phyloP scores from a whole-genome alignment of 2,888 invertebrate genomes.

The Hemithea aestivaria region DNA sequence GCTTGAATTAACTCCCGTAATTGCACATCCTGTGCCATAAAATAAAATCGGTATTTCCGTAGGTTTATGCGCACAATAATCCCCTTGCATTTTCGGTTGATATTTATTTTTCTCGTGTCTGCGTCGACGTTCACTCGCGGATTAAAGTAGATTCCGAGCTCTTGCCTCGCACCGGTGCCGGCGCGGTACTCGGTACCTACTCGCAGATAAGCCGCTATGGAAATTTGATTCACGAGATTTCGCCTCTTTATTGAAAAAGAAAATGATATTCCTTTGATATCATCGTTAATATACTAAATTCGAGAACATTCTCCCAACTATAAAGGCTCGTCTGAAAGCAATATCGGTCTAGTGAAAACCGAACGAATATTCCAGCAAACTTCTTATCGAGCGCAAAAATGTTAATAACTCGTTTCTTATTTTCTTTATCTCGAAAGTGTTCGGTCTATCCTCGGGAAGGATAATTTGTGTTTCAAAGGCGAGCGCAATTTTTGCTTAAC shows the following conservation, averaged over 20 bases:
- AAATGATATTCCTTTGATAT: constrained; percentile 31
- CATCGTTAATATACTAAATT: constrained; percentile 26
- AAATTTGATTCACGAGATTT: constrained; percentile 34
- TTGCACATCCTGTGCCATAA: constrained; percentile 19
- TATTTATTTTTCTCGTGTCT: constrained; percentile 25
- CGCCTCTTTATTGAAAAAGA: constrained; percentile 31
- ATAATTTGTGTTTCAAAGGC: constrained; percentile 33
- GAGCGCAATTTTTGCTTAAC: constrained; percentile 25
- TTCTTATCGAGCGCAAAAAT: constrained; percentile 24
- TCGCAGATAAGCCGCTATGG: constrained; percentile 32
- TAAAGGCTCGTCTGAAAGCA: constrained; percentile 18
- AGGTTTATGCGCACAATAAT: constrained; percentile 23
- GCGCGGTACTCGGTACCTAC: too few relatives aligned
- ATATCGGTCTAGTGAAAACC: constrained; percentile 18
- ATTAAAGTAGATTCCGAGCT: constrained; percentile 19
- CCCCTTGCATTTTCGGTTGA: constrained; percentile 26
- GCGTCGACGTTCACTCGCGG: constrained; percentile 12
- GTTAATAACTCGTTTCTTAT: constrained; percentile 29
- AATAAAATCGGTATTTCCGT: constrained; percentile 16
- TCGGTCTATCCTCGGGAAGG: constrained; percentile 21
- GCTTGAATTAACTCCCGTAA: constrained; percentile 19
- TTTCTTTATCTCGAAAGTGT: constrained; percentile 29
- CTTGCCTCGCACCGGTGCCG: constrained; percentile 16
- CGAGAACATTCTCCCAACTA: constrained; percentile 22
- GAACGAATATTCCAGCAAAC: constrained; percentile 18